Evolutionary conservation across 2,888 invertebrate genomes (phyloP).

Genomic region (Mantis religiosa): DNA sequence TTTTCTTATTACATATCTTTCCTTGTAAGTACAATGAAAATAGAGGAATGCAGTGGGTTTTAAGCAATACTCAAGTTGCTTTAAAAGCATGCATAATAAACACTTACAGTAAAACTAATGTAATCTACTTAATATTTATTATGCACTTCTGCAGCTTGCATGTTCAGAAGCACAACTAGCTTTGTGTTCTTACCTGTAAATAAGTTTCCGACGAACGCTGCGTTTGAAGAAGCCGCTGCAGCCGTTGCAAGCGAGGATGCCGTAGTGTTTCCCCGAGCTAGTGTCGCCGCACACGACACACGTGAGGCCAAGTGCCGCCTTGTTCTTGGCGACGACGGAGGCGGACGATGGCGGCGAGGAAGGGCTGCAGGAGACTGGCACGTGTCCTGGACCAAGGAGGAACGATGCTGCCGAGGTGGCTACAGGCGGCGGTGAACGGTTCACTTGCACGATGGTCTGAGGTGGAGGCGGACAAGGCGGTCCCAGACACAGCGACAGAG

Average conservation of each 20-base stretch:
- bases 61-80: too few species aligned
- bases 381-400: slow-evolving; percentile 18
- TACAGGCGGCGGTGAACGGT: slow-evolving; percentile 56
- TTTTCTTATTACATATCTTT: too few species aligned
- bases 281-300: slow-evolving; percentile 98
- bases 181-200: slow-evolving; percentile 86
- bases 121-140: too few species aligned
- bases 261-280: slow-evolving; percentile 95
- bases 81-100: too few species aligned
- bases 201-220: slow-evolving; percentile 90
- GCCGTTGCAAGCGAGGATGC: slow-evolving; percentile 97
- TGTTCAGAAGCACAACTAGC: too few species aligned
- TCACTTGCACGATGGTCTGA: slow-evolving; percentile 61
- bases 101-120: too few species aligned
- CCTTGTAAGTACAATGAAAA: too few species aligned
- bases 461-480: slow-evolving; percentile 40
- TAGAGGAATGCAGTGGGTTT: too few species aligned
- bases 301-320: slow-evolving; percentile 69
- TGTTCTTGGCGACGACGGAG: slow-evolving; percentile 42
- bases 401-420: slow-evolving; percentile 22
- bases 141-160: too few species aligned
- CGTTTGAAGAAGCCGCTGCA: slow-evolving; percentile 99
- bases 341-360: slow-evolving; percentile 48
- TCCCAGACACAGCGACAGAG: slow-evolving; percentile 56
- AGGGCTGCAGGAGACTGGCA: slow-evolving; percentile 38